phyloP scores from a whole-genome alignment of 2,113 vertebrate genomes.

The Australoheros scitulus region DNA sequence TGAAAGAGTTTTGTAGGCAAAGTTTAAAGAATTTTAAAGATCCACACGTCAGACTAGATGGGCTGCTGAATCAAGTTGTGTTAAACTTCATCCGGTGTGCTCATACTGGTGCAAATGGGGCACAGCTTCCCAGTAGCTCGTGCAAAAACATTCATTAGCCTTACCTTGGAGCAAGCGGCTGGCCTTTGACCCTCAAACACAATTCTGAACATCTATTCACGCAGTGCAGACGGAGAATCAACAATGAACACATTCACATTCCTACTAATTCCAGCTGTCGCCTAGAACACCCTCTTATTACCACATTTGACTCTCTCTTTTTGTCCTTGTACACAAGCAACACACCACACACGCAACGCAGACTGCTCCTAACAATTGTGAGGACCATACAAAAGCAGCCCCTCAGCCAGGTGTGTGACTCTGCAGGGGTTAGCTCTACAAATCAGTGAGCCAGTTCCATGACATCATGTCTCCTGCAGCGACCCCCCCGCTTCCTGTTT shows the following conservation, averaged over 20 bases:
- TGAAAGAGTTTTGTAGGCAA: background rate
- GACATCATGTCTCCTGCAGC: slow-evolving; percentile 53
- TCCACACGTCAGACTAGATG: background rate
- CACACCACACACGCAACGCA: background rate
- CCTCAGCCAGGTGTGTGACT: slow-evolving; percentile 58
- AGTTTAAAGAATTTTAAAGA: background rate
- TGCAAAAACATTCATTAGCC: background rate
- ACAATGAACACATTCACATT: background rate
- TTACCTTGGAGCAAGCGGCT: background rate
- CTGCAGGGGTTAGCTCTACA: slow-evolving; percentile 36
- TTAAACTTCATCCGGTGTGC: background rate
- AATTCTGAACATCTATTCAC: background rate
- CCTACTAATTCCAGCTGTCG: background rate
- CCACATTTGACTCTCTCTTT: background rate
- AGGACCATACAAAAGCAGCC: slow-evolving; percentile 8
- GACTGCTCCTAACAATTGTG: background rate
- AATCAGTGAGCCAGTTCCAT: slow-evolving; percentile 56
- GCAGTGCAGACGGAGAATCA: background rate
- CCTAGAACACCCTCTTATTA: background rate
- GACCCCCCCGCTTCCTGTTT: slow-evolving; percentile 43
- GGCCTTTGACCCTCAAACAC: background rate
- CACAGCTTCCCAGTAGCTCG: background rate
- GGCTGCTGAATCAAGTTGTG: background rate
- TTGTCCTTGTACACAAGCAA: background rate
- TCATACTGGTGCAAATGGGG: background rate